Evolutionary conservation across 2,888 invertebrate genomes (phyloP), one percentile per base, ranked within the genome.

Genomic region (Corbicula japonica): DNA sequence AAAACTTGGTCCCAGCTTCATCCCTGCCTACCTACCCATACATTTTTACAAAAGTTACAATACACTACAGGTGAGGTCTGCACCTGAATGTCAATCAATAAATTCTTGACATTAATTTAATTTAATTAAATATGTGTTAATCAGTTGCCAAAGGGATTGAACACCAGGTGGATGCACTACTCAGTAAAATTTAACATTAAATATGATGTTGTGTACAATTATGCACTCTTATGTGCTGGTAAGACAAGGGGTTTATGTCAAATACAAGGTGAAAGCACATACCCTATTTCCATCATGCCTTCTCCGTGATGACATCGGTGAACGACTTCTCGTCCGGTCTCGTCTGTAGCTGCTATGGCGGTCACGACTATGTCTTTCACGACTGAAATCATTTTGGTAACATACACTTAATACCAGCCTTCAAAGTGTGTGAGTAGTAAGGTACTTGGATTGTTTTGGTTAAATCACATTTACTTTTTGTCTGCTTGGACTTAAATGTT

Each of bases 281-380:
- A 95, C 95, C 94, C 97, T 95, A 92, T 96, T 97, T 83, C 90
- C 90, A 41, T 95, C 94, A 93, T 97, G 97, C 54, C 97, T 95
- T 86, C 96, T 95, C 79, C 97, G 95, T 83, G 96, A 96, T 38
- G 97, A 97, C 96, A 97, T 96, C 34, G 97, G 97, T 92, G 97
- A 97, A 91, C 88, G 78, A 69, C 89, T 88, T 41, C 80, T 78
- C 44, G 84, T 85, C n/a, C 87, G 73, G 26, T 71, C 71, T 34
- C 80, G 70, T 10, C 95, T 95, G 95, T 73, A 89, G 73, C 10
- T n/a, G 23, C 58, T 35, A 8, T 5, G 32, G 15, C 89, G 66
- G 35, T 69, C 61, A 46, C 72, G 66, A 38, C 73, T 69, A 23
- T 69, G 66, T 63, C 68, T 60, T n/a, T 60, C 41, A 54, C 54